Percentiles rank a stretch among this genome's conserved stretches.
Conservation (phyloP, 2,113 vertebrate species). For the Microcebus lehilahytsara region DNA sequence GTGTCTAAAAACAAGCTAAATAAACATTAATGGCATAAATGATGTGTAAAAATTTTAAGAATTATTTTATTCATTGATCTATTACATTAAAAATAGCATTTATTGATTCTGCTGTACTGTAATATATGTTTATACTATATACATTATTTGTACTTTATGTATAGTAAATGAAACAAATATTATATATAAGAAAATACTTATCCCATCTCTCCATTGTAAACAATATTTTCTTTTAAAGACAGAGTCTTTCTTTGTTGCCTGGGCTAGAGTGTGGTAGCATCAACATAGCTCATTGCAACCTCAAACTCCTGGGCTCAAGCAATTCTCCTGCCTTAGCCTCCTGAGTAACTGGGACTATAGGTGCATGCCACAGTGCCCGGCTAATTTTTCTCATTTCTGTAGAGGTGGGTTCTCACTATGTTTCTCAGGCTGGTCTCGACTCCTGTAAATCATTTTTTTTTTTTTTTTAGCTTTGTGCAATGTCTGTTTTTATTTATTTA, state of each 20-base stretch:
- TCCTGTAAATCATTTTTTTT: background rate
- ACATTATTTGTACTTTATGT: background rate
- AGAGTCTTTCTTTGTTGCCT: too few species aligned
- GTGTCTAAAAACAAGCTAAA: background rate
- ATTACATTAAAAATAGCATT: background rate
- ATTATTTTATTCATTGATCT: background rate
- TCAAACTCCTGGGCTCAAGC: too few species aligned
- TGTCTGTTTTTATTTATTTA: too few species aligned
- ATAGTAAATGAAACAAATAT: background rate
- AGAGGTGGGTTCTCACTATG: too few species aligned
- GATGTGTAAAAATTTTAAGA: background rate
- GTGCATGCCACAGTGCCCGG: too few species aligned
- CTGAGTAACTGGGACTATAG: too few species aligned
- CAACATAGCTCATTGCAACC: too few species aligned
- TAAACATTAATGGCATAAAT: background rate
- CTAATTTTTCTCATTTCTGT: too few species aligned
- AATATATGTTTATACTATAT: background rate
- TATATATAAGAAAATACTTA: background rate
- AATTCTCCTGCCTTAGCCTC: too few species aligned
- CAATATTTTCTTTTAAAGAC: background rate
- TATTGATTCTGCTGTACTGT: background rate
- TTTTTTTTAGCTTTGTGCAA: too few species aligned
- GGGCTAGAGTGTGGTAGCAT: too few species aligned
- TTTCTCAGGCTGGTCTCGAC: too few species aligned
- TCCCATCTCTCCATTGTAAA: background rate